phyloP scores from a whole-genome alignment of 2,797 vertebrate species.

The Silurus aristotelis region DNA sequence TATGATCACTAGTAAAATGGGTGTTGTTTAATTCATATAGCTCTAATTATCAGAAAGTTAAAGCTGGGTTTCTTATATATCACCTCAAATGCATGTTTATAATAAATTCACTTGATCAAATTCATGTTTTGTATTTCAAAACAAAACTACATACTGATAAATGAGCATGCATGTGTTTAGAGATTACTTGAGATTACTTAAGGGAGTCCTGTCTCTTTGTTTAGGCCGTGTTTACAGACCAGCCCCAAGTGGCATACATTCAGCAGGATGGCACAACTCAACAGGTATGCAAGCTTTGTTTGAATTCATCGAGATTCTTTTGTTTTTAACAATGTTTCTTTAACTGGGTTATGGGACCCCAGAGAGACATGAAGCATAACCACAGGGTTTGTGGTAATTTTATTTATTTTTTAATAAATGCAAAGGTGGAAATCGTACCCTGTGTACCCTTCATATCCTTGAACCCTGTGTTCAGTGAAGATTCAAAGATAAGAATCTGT shows the following conservation, averaged over 20 bases:
- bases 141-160: neutral
- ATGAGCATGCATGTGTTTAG: neutral
- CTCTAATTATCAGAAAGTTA: neutral
- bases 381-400: neutral
- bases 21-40: neutral
- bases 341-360: neutral
- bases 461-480: neutral
- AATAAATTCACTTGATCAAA: neutral
- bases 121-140: no score
- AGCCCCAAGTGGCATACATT: slow-evolving; percentile 94
- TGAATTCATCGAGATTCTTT: neutral
- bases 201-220: neutral
- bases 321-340: neutral
- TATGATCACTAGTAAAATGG: no score
- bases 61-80: neutral
- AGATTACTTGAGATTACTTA: neutral
- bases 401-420: neutral
- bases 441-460: neutral
- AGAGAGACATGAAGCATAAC: neutral
- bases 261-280: slow-evolving; percentile 94
- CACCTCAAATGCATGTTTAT: neutral
- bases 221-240: slow-evolving; percentile 92
- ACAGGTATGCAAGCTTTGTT: slow-evolving; percentile 76
- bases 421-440: neutral
- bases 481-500: neutral